Evolutionary conservation across 2,113 vertebrate genomes (phyloP).

Genomic region (Pagrus major): DNA sequence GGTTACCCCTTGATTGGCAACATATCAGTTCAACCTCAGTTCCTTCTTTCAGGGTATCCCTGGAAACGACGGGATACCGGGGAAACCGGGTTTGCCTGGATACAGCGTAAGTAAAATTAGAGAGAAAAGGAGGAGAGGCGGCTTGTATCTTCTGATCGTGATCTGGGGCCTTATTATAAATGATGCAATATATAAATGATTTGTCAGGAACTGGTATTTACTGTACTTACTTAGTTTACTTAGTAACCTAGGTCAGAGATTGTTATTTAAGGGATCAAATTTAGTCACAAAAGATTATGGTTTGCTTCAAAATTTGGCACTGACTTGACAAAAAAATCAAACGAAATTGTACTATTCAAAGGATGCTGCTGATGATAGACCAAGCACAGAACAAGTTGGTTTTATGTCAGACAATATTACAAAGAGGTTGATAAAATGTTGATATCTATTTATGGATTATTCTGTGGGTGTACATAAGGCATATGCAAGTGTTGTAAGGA

Average conservation of each 20-base stretch:
- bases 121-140: conserved; percentile 54
- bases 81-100: conserved; percentile 89
- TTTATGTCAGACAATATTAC: conserved; percentile 5
- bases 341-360: not conserved
- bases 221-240: not conserved
- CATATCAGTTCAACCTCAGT: conserved; percentile 83
- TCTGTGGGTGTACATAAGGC: not conserved
- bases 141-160: conserved; percentile 26
- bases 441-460: not conserved
- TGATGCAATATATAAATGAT: conserved; percentile 5
- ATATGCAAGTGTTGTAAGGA: conserved; percentile 1
- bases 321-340: not conserved
- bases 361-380: not conserved
- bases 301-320: not conserved
- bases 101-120: conserved; percentile 88
- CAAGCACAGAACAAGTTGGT: not conserved
- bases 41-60: conserved; percentile 93
- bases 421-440: not conserved
- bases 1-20: conserved; percentile 72
- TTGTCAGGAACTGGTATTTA: conserved; percentile 5
- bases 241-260: not conserved
- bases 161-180: conserved; percentile 29
- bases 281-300: too few relatives aligned
- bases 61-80: conserved; percentile 93
- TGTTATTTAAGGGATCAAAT: not conserved